A percentile compares a stretch with the other conserved stretches of the same genome.
Evolutionary conservation across 1,140 invertebrate species (phyloP).

Genomic region (Archivesica marissinica): DNA sequence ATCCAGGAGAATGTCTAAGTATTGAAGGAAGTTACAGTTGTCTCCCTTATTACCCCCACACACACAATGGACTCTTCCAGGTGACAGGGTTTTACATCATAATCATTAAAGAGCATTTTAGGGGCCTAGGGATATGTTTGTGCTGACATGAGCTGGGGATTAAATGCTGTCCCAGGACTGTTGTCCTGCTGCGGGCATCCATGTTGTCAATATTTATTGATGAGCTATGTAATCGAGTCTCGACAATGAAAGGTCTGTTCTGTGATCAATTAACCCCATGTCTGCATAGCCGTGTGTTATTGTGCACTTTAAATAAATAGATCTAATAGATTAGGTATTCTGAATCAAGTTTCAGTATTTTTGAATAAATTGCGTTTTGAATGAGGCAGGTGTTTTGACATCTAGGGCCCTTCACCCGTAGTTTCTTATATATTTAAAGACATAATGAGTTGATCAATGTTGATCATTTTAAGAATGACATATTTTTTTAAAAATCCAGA

Average conservation of each 20-base stretch:
- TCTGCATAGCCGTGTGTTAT: background rate
- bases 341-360: too few species aligned
- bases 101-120: background rate
- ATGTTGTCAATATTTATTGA: slow-evolving; percentile 12
- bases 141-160: too few species aligned
- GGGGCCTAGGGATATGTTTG: background rate
- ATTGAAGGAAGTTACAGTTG: too few species aligned
- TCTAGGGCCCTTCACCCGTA: too few species aligned
- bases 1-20: too few species aligned
- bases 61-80: slow-evolving; percentile 1
- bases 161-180: background rate
- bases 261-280: background rate
- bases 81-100: background rate
- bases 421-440: too few species aligned
- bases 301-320: background rate
- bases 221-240: background rate
- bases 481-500: too few species aligned
- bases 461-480: too few species aligned
- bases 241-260: background rate
- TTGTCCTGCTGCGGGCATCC: background rate
- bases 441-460: too few species aligned
- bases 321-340: too few species aligned
- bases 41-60: background rate
- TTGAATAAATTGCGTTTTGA: too few species aligned
- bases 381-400: too few species aligned